Percentiles rank a stretch among this genome's conserved stretches.
Conservation (phyloP, 1,140 invertebrate species). For the Pseudomyrmex dendroicus region DNA sequence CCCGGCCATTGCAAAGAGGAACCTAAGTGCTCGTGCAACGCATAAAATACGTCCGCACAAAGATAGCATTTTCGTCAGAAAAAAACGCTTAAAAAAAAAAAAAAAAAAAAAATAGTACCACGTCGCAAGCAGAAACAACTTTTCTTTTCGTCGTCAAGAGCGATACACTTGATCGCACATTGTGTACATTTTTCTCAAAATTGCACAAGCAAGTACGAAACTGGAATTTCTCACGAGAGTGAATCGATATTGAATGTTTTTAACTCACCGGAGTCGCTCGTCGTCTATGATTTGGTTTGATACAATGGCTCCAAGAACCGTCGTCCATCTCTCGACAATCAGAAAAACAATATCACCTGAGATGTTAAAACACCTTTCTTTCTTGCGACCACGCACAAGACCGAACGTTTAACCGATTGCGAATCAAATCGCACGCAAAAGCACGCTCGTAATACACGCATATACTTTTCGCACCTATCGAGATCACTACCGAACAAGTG, state of each 20-base stretch:
- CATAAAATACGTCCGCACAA: slow-evolving; percentile 22
- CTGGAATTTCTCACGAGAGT: not conserved
- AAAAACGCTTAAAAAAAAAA: slow-evolving; percentile 4
- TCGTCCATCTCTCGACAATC: not conserved
- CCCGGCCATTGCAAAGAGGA: slow-evolving; percentile 76
- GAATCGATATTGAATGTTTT: not conserved
- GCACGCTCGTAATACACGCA: not conserved
- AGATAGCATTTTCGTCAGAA: not conserved
- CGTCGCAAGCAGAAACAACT: not conserved
- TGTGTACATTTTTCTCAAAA: not conserved
- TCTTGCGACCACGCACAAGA: not conserved
- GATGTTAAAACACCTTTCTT: not conserved
- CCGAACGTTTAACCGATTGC: not conserved
- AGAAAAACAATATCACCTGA: not conserved
- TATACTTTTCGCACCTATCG: too few species aligned
- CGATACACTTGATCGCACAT: not conserved
- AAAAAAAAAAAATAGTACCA: too few species aligned
- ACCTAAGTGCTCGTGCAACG: slow-evolving; percentile 20
- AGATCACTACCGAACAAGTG: not conserved
- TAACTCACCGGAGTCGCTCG: not conserved
- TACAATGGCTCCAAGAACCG: too few species aligned
- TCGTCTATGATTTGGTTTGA: too few species aligned
- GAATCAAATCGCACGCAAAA: slow-evolving; percentile 17
- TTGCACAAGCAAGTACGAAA: not conserved
- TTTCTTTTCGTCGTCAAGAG: not conserved